Conservation (phyloP, 2,797 vertebrate species). For the Pangasius macronema region DNA sequence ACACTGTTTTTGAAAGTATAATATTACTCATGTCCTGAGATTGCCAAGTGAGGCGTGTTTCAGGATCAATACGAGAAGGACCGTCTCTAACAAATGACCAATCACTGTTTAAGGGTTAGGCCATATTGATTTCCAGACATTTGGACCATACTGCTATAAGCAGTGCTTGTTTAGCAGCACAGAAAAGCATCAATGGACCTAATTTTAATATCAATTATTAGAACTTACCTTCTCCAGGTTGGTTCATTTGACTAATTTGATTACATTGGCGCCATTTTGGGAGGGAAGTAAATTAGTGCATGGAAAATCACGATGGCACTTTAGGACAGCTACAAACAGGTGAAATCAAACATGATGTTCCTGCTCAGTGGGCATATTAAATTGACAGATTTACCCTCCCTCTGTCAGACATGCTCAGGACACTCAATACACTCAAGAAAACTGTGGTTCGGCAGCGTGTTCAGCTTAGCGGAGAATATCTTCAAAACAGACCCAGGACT, state of each 20-base stretch:
- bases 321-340: conserved; percentile 74
- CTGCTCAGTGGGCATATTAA: conserved; percentile 76
- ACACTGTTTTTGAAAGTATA: not conserved
- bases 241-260: conserved; percentile 71
- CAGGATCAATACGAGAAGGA: not conserved
- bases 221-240: conserved; percentile 39
- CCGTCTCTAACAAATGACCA: not conserved
- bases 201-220: conserved; percentile 28
- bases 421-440: conserved; percentile 64
- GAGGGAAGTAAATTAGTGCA: conserved; percentile 68
- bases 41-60: not conserved
- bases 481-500: conserved; percentile 65
- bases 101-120: not conserved
- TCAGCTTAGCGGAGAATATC: conserved; percentile 62
- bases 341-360: conserved; percentile 76
- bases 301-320: conserved; percentile 59
- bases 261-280: conserved; percentile 66
- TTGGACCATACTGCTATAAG: not conserved
- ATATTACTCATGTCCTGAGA: not conserved
- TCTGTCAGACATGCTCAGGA: conserved; percentile 66
- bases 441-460: conserved; percentile 54
- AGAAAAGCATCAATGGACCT: conserved; percentile 17
- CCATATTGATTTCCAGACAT: not conserved
- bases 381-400: conserved; percentile 67
- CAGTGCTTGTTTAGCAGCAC: not conserved